phyloP scores from a whole-genome alignment of 2,113 vertebrate species.

The Xerus inauris region DNA sequence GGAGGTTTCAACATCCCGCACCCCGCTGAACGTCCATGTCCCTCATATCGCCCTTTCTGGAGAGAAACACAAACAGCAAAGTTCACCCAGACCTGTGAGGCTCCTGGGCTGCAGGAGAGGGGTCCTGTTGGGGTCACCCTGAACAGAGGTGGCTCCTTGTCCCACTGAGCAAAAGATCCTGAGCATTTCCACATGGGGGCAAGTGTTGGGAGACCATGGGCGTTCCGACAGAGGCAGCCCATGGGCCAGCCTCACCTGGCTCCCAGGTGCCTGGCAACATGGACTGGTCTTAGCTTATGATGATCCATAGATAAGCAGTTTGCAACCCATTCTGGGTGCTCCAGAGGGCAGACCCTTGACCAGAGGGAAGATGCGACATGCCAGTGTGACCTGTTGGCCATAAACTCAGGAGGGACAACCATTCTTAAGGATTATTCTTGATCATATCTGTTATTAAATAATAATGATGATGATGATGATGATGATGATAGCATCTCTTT shows the following conservation, averaged over 20 bases:
- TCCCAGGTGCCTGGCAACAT: accelerated
- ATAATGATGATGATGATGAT: background rate
- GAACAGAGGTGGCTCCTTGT: background rate
- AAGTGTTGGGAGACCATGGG: background rate
- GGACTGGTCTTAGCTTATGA: background rate
- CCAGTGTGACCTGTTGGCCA: background rate
- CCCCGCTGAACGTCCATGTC: background rate
- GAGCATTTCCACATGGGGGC: background rate
- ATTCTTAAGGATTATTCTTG: background rate
- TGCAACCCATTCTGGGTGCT: background rate
- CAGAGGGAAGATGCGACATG: no score
- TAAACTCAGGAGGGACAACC: background rate
- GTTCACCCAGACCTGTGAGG: accelerated
- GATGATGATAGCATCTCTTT: accelerated
- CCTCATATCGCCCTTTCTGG: background rate
- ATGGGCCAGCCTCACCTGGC: accelerated
- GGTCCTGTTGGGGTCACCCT: background rate
- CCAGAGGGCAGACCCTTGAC: background rate
- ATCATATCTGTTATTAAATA: background rate
- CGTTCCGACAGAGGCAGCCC: background rate
- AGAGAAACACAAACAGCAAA: background rate
- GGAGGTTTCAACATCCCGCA: background rate
- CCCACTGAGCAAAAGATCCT: background rate
- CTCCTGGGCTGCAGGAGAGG: background rate
- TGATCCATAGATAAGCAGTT: background rate